Evolutionary conservation across 2,888 invertebrate genomes (phyloP).

Genomic region (Iselma pallidipennis): DNA sequence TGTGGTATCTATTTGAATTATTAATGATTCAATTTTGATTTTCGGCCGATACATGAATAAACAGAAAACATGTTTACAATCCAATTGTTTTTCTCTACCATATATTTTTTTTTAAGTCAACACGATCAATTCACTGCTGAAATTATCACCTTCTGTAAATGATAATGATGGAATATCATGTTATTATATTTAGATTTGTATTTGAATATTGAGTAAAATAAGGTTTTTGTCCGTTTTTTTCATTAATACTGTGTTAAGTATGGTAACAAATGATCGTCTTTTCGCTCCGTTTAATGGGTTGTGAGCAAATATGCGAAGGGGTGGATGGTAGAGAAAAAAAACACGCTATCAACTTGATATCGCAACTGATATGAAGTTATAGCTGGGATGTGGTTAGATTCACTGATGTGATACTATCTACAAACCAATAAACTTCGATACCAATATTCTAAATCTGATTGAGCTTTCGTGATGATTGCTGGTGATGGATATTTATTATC

Average conservation of each 20-base stretch:
- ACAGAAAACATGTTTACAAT: too few species aligned
- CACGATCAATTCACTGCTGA: too few species aligned
- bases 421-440: slow-evolving; percentile 37
- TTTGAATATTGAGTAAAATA: too few species aligned
- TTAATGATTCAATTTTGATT: neutral
- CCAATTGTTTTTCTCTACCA: too few species aligned
- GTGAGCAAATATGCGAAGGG: neutral
- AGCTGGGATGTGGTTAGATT: slow-evolving; percentile 52
- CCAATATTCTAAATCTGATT: slow-evolving; percentile 27
- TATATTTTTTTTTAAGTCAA: too few species aligned
- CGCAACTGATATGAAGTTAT: slow-evolving; percentile 52
- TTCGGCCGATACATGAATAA: neutral
- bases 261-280: neutral
- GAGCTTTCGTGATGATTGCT: neutral
- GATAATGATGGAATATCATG: too few species aligned
- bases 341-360: slow-evolving; percentile 51
- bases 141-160: too few species aligned
- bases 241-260: neutral
- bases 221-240: too few species aligned
- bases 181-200: too few species aligned
- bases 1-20: neutral
- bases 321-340: slow-evolving; percentile 21
- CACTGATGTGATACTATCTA: slow-evolving; percentile 48
- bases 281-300: neutral
- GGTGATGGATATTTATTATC: too few species aligned